Conservation (phyloP, 2,888 invertebrate species). For the Biston betularia region DNA sequence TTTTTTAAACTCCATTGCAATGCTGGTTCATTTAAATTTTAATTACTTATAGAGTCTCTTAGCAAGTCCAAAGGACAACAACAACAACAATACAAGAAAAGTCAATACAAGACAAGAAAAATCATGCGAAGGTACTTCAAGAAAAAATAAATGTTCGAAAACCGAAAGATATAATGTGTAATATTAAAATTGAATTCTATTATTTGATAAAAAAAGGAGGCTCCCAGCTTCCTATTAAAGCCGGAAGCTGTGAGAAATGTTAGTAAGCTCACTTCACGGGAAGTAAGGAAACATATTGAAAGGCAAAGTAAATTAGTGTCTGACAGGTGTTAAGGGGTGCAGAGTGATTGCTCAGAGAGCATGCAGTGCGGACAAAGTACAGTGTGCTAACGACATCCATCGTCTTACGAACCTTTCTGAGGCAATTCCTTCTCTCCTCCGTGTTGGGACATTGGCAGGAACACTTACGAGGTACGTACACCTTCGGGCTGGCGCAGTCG, state of each 20-base stretch:
- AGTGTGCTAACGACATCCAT: slow-evolving; percentile 70
- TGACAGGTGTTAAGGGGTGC: slow-evolving; percentile 11
- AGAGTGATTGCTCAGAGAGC: slow-evolving; percentile 26
- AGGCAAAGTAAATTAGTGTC: slow-evolving; percentile 2
- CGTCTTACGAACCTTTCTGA: slow-evolving; percentile 81
- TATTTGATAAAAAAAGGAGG: background rate
- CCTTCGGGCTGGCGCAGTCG: slow-evolving; percentile 65
- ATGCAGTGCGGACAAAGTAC: slow-evolving; percentile 31
- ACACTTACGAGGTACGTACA: slow-evolving; percentile 83
- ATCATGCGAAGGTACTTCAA: background rate
- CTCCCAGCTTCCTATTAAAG: background rate
- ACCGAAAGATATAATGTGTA: background rate
- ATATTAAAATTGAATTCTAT: background rate
- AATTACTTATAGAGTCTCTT: background rate
- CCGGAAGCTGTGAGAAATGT: slow-evolving; percentile 4
- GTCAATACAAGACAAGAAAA: too few species aligned
- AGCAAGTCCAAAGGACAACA: background rate
- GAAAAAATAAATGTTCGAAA: background rate
- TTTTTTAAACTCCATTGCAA: background rate
- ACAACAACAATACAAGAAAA: too few species aligned
- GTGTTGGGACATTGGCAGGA: slow-evolving; percentile 79
- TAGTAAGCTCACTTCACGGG: slow-evolving; percentile 19
- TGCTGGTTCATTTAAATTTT: background rate
- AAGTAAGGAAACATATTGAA: slow-evolving; percentile 11
- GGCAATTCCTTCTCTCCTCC: slow-evolving; percentile 73